A percentile compares a stretch with the other conserved stretches of the same genome.
These are phyloP conservation scores for Nemopilema nomurai DNA, from an alignment of 30 jellyfish, hydroid and myxozoan genomes.

Conservation along the genomic window DNA sequence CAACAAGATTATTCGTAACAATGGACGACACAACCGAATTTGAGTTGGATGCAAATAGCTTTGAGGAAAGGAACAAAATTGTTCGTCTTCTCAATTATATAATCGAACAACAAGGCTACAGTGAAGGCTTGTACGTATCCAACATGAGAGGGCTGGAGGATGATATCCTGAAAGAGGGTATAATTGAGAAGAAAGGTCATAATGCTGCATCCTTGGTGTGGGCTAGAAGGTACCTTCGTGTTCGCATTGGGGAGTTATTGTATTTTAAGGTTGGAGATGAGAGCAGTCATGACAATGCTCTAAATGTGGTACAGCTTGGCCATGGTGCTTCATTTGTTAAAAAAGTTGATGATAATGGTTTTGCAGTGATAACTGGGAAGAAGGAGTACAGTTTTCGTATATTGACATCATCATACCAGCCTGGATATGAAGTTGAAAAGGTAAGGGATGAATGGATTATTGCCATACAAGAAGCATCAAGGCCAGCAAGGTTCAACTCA, in stretches of 20 bases:
- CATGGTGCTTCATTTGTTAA: conserved; percentile 67
- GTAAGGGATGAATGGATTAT: conserved; percentile 89
- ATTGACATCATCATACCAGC: conserved; percentile 16
- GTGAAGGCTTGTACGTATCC: conserved; percentile 45
- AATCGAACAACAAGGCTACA: conserved; percentile 71
- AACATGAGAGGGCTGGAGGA: conserved; percentile 8
- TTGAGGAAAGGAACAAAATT: conserved; percentile 71
- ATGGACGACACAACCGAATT: conserved; percentile 76
- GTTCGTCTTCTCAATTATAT: conserved; percentile 65
- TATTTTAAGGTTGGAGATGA: conserved; percentile 90
- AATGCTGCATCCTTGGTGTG: conserved; percentile 90
- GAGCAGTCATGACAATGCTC: conserved; percentile 69
- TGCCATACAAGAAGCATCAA: conserved; percentile 89
- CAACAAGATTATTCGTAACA: conserved; percentile 63
- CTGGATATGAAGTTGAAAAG: conserved; percentile 43
- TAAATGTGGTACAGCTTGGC: conserved; percentile 66
- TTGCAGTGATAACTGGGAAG: conserved; percentile 54
- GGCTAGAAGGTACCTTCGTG: conserved; percentile 85
- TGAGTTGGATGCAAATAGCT: conserved; percentile 86
- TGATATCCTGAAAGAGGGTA: conserved; percentile 71
- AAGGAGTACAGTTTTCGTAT: conserved; percentile 86
- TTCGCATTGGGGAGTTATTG: conserved; percentile 73
- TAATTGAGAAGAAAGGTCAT: conserved; percentile 87
- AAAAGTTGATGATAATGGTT: conserved; percentile 79
- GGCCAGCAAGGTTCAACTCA: conserved; percentile 56